Evolutionary conservation across 1,140 invertebrate species (phyloP).

Genomic region (Prorops nasuta): DNA sequence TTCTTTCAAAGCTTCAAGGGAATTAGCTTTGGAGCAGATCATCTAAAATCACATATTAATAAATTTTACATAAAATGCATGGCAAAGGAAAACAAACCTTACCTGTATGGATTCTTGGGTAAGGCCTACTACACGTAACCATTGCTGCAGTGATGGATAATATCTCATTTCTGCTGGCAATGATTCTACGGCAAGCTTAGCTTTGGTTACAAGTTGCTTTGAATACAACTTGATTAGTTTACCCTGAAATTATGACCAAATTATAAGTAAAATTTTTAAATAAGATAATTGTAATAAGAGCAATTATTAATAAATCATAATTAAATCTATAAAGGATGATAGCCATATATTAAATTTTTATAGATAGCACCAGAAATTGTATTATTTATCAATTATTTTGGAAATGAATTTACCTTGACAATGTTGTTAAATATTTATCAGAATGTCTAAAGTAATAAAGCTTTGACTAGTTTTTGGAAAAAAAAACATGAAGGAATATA

Average conservation of each 20-base stretch:
- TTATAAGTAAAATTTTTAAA: too few relatives aligned
- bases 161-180: conserved; percentile 63
- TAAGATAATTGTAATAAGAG: too few relatives aligned
- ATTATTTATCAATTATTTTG: too few relatives aligned
- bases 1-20: conserved; percentile 78
- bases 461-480: too few relatives aligned
- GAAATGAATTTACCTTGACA: too few relatives aligned
- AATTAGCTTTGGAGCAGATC: conserved; percentile 61
- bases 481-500: too few relatives aligned
- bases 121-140: conserved; percentile 88
- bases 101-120: conserved; percentile 71
- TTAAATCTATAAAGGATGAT: too few relatives aligned
- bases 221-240: conserved; percentile 94
- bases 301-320: too few relatives aligned
- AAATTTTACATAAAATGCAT: conserved; percentile 1
- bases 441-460: too few relatives aligned
- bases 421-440: too few relatives aligned
- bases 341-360: too few relatives aligned
- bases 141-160: conserved; percentile 79
- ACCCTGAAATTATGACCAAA: conserved; percentile 64
- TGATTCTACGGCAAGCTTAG: conserved; percentile 64
- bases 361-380: too few relatives aligned
- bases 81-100: conserved; percentile 20
- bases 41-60: conserved; percentile 41
- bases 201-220: conserved; percentile 83